Base-by-base conservation (phyloP, 2,797 vertebrate species). In the Sebastes iracundus region DNA sequence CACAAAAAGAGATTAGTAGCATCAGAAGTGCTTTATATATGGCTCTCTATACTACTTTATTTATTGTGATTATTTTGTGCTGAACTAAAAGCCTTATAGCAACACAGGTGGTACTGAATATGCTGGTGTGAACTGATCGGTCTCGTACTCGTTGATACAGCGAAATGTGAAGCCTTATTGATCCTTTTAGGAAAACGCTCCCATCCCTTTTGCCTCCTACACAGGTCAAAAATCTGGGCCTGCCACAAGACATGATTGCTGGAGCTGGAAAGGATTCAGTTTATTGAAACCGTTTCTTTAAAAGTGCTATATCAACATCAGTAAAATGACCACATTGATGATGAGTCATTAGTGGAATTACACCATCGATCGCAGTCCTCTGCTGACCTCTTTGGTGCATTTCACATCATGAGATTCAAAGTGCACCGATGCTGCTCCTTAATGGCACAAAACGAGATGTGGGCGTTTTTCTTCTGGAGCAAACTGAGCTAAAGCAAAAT, bases 161-260 rank as follows among this genome's bases (percentile, higher is more conserved):
- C 0, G 59, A 80, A 75, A 85, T 75, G n/a, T 62, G 80, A 88
- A 18, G 28, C 74, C 28, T 46, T 46, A 52, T 78, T 32, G 74
- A 88, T 82, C 38, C 2, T 4, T 27, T 20, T 1, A 58, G 49
- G 30, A 13, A 52, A 80, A 38, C 2, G 30, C 30, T 53, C 22
- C 13, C 49, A 23, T 60, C 16, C 20, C 70, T 75, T 35, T 53
- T 16, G 14, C 63, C 59, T 66, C 23, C 49, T 52, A 32, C 22
- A 16, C 38, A 30, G 61, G 25, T 52, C 59, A 56, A 2, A 42
- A 27, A 53, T 16, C 23, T 25, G 9, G 5, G 5, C 23, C 53
- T 20, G 42, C 55, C 9, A 35, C 13, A 1, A 23, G 18, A 14
- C 58, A 58, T 62, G n/a, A 9, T 4, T 38, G 28, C 71, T 49